phyloP scores from a whole-genome alignment of 2,797 vertebrate species.

The Tamandua tetradactyla region DNA sequence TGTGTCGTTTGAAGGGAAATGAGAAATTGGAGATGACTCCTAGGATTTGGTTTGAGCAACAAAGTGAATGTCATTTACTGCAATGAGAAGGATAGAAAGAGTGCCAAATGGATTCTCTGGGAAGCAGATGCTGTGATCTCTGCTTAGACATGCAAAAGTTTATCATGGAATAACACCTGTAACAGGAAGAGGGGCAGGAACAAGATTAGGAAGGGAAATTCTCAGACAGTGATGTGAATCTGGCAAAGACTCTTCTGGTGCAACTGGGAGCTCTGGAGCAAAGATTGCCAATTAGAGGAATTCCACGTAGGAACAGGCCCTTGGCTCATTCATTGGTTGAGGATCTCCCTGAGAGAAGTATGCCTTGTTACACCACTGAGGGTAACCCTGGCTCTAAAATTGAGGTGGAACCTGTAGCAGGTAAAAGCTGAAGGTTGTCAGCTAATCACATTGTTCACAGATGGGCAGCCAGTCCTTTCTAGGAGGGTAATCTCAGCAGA shows the following conservation, averaged over 20 bases:
- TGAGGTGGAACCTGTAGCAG: not conserved
- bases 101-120: not conserved
- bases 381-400: not conserved
- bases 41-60: slow-evolving; percentile 13
- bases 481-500: not conserved
- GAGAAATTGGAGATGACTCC: slow-evolving; percentile 17
- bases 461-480: not conserved
- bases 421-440: not conserved
- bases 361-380: not conserved
- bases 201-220: not conserved
- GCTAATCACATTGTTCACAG: not conserved
- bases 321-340: not conserved
- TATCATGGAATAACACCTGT: not conserved
- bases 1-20: slow-evolving; percentile 15
- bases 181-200: not conserved
- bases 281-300: not conserved
- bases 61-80: not conserved
- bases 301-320: not conserved
- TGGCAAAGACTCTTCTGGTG: not conserved
- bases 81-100: slow-evolving; percentile 13
- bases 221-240: not conserved
- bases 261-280: not conserved
- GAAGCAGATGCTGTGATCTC: not conserved
- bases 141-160: not conserved
- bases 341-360: not conserved